Percentiles rank a stretch among this genome's conserved stretches.
These are phyloP conservation scores for Paradisaea rubra DNA, from an alignment of 2,113 vertebrate species.

Conservation along the genomic window DNA sequence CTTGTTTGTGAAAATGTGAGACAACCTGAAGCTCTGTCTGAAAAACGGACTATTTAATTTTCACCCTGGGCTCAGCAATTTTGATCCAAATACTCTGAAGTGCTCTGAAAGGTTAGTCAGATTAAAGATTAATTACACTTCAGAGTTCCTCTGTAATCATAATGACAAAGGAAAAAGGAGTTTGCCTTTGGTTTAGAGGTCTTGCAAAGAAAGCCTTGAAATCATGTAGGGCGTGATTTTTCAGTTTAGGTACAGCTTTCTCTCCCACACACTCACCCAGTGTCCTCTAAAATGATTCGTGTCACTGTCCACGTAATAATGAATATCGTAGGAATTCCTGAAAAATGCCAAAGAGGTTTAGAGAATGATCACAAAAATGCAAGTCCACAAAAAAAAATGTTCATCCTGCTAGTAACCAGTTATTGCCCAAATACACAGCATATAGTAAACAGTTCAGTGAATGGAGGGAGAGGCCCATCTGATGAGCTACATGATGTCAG, in stretches of 20 bases:
- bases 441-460: background rate
- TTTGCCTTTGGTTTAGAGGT: background rate
- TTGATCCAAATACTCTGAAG: background rate
- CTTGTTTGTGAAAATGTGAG: background rate
- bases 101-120: background rate
- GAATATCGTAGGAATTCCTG: constrained; percentile 85
- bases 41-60: background rate
- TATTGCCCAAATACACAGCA: background rate
- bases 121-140: background rate
- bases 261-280: constrained; percentile 73
- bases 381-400: background rate
- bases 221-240: background rate
- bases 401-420: background rate
- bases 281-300: constrained; percentile 84
- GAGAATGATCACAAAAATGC: background rate
- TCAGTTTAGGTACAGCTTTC: background rate
- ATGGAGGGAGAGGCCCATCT: background rate
- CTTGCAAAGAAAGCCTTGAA: background rate
- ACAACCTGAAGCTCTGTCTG: background rate
- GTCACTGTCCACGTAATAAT: constrained; percentile 76
- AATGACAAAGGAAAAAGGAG: background rate
- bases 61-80: background rate
- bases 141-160: background rate
- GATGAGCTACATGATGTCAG: background rate
- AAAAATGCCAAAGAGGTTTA: background rate